These are phyloP conservation scores for Adrianichthys oophorus DNA, from an alignment of 2,797 vertebrate species.

Conservation along the genomic window DNA sequence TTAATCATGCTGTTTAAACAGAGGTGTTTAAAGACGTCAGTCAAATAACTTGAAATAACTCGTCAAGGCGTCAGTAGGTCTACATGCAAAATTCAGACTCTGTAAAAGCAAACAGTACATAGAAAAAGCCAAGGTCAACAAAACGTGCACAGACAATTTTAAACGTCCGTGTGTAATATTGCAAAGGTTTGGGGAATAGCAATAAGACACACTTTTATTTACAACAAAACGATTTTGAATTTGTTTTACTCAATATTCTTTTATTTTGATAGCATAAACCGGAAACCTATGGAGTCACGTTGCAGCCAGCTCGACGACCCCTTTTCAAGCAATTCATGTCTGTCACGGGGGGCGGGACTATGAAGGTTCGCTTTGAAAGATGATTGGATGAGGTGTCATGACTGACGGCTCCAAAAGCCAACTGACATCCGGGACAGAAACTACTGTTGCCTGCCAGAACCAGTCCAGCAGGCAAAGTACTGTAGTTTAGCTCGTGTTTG, in stretches of 20 bases:
- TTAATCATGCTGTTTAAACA: background rate
- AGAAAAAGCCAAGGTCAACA: too few relatives aligned
- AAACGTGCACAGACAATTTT: too few relatives aligned
- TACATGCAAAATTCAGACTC: too few relatives aligned
- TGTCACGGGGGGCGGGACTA: slow-evolving; percentile 46
- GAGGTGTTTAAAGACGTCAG: background rate
- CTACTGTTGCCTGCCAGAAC: slow-evolving; percentile 61
- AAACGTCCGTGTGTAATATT: too few relatives aligned
- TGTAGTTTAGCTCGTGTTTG: slow-evolving; percentile 56
- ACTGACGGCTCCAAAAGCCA: slow-evolving; percentile 54
- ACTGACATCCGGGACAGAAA: slow-evolving; percentile 22
- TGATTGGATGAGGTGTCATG: slow-evolving; percentile 34
- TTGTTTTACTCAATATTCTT: fast-evolving
- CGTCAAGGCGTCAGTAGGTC: too few relatives aligned
- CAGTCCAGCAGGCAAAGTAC: slow-evolving; percentile 57
- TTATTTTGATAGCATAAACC: slow-evolving; percentile 36
- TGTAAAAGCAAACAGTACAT: too few relatives aligned
- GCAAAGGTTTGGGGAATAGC: too few relatives aligned
- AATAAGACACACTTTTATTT: too few relatives aligned
- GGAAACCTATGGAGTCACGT: slow-evolving; percentile 19
- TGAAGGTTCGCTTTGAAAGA: slow-evolving; percentile 37
- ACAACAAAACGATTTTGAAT: too few relatives aligned
- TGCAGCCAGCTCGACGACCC: slow-evolving; percentile 1
- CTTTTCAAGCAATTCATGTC: slow-evolving; percentile 12
- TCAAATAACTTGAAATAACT: too few relatives aligned